Evolutionary conservation across 2,888 invertebrate genomes (phyloP).

Genomic region (Prenolepis imparis): DNA sequence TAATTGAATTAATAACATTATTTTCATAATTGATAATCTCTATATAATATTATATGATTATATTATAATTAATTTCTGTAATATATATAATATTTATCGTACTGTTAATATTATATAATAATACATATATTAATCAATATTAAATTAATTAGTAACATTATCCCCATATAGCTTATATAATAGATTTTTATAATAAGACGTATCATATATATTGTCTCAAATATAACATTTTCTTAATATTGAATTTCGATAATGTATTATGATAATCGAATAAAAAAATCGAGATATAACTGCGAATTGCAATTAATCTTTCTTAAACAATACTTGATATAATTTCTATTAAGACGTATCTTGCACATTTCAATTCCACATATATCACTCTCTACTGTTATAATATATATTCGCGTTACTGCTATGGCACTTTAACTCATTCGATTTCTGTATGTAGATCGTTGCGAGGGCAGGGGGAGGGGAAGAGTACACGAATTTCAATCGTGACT

Average conservation of each 20-base stretch:
- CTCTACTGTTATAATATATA: not conserved
- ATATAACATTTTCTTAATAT: not conserved
- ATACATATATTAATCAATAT: not conserved
- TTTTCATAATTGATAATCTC: not conserved
- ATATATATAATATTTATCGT: not conserved
- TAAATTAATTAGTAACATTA: not conserved
- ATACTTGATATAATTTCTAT: not conserved
- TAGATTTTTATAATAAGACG: not conserved
- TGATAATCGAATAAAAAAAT: not conserved
- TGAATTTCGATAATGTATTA: not conserved
- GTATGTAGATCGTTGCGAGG: not conserved
- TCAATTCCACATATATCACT: not conserved
- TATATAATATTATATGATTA: not conserved
- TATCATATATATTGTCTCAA: not conserved
- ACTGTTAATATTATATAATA: not conserved
- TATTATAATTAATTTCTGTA: not conserved
- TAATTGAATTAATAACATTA: not conserved
- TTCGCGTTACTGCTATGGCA: not conserved
- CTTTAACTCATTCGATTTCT: not conserved
- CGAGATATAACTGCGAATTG: not conserved
- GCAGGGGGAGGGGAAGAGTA: too few species aligned
- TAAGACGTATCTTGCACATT: not conserved
- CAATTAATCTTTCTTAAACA: not conserved
- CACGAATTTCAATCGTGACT: conserved; percentile 35
- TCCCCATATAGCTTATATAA: not conserved